Evolutionary conservation across 2,797 vertebrate species (phyloP).

Genomic region (Antrozous pallidus): DNA sequence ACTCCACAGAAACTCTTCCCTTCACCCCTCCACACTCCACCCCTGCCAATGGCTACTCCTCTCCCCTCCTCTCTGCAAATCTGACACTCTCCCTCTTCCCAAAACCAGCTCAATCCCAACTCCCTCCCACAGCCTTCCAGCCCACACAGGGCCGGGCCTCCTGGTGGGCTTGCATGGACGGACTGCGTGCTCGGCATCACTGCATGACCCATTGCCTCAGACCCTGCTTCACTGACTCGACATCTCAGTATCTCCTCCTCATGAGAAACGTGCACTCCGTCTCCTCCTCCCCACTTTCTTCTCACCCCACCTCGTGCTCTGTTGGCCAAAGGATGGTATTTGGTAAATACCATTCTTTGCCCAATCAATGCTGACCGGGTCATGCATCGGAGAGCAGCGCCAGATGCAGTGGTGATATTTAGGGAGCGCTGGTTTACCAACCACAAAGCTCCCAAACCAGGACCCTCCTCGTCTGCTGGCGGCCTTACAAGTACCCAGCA

Average conservation of each 20-base stretch:
- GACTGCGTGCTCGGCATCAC: rapidly evolving
- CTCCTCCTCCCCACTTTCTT: background rate
- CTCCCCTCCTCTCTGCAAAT: background rate
- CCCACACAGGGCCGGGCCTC: rapidly evolving
- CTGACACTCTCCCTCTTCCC: background rate
- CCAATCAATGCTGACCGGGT: too few relatives aligned
- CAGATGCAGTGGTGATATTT: background rate
- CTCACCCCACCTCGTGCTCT: background rate
- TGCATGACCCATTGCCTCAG: rapidly evolving
- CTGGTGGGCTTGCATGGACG: rapidly evolving
- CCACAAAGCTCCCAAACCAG: background rate
- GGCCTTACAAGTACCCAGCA: background rate
- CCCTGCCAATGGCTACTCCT: too few relatives aligned
- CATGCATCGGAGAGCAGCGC: background rate
- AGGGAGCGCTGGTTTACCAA: background rate
- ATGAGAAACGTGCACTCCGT: rapidly evolving
- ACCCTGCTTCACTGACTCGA: background rate
- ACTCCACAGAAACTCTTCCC: rapidly evolving
- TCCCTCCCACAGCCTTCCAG: background rate
- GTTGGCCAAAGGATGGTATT: background rate
- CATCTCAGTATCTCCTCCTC: background rate
- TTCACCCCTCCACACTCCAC: rapidly evolving
- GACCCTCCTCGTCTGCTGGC: background rate
- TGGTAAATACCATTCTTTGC: too few relatives aligned
- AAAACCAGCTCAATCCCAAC: background rate